Evolutionary conservation across 2,113 vertebrate species (phyloP).

Genomic region (Thymallus thymallus): DNA sequence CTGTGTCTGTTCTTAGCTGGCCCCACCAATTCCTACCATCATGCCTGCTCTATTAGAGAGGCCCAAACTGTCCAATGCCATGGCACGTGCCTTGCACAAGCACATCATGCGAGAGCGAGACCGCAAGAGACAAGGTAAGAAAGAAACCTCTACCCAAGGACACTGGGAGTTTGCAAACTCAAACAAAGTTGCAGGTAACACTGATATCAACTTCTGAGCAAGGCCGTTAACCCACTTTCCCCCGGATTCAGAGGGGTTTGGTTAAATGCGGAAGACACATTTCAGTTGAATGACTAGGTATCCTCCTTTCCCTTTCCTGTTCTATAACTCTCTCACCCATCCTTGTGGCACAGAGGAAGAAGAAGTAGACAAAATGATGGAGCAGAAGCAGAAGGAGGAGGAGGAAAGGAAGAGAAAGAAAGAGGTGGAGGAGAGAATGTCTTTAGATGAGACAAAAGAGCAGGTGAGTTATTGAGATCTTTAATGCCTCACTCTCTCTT

Average conservation of each 20-base stretch:
- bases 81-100: slow-evolving; percentile 88
- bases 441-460: slow-evolving; percentile 87
- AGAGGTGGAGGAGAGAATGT: slow-evolving; percentile 92
- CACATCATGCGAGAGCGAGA: slow-evolving; percentile 92
- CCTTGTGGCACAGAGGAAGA: slow-evolving; percentile 81
- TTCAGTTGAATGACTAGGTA: no score
- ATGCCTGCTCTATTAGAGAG: slow-evolving; percentile 92
- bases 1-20: slow-evolving; percentile 60
- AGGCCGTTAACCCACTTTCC: no score
- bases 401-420: slow-evolving; percentile 88
- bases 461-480: slow-evolving; percentile 59
- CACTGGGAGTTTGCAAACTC: neutral
- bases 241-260: no score
- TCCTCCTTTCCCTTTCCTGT: no score
- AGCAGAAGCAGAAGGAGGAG: slow-evolving; percentile 91
- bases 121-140: slow-evolving; percentile 85
- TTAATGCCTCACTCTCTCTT: no score
- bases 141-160: neutral
- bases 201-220: no score
- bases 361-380: slow-evolving; percentile 96
- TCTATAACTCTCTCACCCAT: neutral
- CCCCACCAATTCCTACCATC: slow-evolving; percentile 72
- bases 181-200: no score
- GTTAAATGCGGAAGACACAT: no score
- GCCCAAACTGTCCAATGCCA: slow-evolving; percentile 91